A percentile compares a stretch with the other conserved stretches of the same genome.
These are phyloP conservation scores for Lasius platythorax DNA, from an alignment of 2,888 invertebrate species.

Conservation along the genomic window DNA sequence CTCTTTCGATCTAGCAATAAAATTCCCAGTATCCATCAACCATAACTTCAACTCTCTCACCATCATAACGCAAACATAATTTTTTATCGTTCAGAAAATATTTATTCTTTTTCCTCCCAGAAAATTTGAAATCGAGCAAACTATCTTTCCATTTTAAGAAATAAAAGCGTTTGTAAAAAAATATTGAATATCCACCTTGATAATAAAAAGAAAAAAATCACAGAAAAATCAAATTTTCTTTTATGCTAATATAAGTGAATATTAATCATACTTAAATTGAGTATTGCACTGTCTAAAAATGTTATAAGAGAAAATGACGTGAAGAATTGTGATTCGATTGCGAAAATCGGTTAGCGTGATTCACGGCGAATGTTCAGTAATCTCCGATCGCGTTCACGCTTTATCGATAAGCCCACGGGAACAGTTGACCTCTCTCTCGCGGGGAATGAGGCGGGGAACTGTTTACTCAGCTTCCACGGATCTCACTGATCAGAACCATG, in stretches of 20 bases:
- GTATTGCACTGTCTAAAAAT: neutral
- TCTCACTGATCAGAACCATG: slow-evolving; percentile 67
- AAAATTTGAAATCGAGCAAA: slow-evolving; percentile 15
- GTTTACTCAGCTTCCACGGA: slow-evolving; percentile 72
- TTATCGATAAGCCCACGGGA: slow-evolving; percentile 76
- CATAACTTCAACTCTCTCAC: slow-evolving; percentile 23
- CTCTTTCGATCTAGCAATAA: slow-evolving; percentile 9
- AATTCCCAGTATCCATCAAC: neutral
- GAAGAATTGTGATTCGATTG: slow-evolving; percentile 1
- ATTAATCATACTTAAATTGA: slow-evolving; percentile 15
- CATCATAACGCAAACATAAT: slow-evolving; percentile 5
- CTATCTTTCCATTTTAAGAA: slow-evolving; percentile 18
- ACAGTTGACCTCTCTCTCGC: slow-evolving; percentile 58
- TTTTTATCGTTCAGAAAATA: slow-evolving; percentile 26
- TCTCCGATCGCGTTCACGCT: slow-evolving; percentile 75
- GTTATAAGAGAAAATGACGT: neutral
- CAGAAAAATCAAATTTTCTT: slow-evolving; percentile 9
- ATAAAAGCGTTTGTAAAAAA: slow-evolving; percentile 21
- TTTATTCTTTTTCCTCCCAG: neutral
- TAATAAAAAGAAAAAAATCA: neutral
- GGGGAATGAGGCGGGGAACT: slow-evolving; percentile 31
- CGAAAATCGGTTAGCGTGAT: slow-evolving; percentile 18
- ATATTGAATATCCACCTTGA: slow-evolving; percentile 20
- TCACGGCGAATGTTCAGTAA: slow-evolving; percentile 68
- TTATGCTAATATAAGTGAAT: neutral